phyloP scores from a whole-genome alignment of 2,888 invertebrate species.

The Odontothrips loti region DNA sequence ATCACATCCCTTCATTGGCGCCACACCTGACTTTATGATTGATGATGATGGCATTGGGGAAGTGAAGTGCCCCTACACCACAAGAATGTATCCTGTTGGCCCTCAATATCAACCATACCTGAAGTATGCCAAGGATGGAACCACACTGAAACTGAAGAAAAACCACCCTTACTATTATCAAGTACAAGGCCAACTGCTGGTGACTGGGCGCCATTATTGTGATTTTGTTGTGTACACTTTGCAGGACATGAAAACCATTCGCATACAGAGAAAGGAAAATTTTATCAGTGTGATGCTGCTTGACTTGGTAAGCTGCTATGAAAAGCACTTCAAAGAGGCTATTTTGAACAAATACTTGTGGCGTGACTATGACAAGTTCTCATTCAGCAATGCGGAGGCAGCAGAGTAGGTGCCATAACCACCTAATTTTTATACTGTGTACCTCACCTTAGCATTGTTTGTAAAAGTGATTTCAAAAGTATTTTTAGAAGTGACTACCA shows the following conservation, averaged over 20 bases:
- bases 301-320: not conserved
- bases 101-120: not conserved
- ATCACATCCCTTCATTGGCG: not conserved
- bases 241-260: not conserved
- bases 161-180: constrained; percentile 29
- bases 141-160: constrained; percentile 15
- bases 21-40: constrained; percentile 27
- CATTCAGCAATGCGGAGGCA: not conserved
- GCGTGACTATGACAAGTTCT: not conserved
- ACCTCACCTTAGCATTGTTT: no score
- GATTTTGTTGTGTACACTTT: constrained; percentile 30
- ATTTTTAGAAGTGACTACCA: no score
- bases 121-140: constrained; percentile 11
- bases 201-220: constrained; percentile 31
- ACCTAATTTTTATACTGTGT: no score
- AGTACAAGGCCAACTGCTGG: constrained; percentile 33
- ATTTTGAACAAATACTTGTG: no score
- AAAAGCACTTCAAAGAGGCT: not conserved
- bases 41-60: constrained; percentile 28
- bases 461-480: not conserved
- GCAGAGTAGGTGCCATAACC: no score
- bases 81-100: not conserved
- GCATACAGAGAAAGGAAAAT: not conserved
- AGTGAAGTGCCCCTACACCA: constrained; percentile 32
- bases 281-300: not conserved